These are phyloP conservation scores for Zosterops borbonicus DNA, from an alignment of 2,113 vertebrate species.

Conservation along the genomic window DNA sequence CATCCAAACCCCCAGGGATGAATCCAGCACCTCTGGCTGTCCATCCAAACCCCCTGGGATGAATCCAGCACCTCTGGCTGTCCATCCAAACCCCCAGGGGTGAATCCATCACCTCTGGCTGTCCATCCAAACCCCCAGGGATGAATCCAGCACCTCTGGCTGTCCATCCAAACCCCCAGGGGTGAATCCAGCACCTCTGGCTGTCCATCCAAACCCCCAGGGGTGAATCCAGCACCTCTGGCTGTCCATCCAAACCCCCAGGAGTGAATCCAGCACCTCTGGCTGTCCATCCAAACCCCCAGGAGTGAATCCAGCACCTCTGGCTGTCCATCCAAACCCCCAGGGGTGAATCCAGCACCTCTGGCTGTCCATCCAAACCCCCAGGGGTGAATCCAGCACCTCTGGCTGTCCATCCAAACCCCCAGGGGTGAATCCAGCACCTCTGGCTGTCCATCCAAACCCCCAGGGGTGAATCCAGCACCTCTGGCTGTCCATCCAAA, in stretches of 20 bases:
- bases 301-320: too few species aligned
- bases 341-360: too few species aligned
- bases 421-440: not conserved
- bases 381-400: not conserved
- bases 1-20: not conserved
- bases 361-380: too few species aligned
- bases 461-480: not conserved
- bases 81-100: not conserved
- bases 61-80: not conserved
- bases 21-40: not conserved
- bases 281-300: not conserved
- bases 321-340: too few species aligned
- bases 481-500: not conserved
- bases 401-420: not conserved
- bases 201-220: not conserved
- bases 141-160: not conserved
- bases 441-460: too few species aligned
- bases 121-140: not conserved
- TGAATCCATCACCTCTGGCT: not conserved
- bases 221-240: too few species aligned
- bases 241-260: too few species aligned
- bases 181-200: not conserved
- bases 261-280: not conserved
- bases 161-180: not conserved
- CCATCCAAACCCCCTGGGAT: not conserved